Evolutionary conservation across 2,797 vertebrate genomes (phyloP).

Genomic region (Hapalemur alaotrensis): DNA sequence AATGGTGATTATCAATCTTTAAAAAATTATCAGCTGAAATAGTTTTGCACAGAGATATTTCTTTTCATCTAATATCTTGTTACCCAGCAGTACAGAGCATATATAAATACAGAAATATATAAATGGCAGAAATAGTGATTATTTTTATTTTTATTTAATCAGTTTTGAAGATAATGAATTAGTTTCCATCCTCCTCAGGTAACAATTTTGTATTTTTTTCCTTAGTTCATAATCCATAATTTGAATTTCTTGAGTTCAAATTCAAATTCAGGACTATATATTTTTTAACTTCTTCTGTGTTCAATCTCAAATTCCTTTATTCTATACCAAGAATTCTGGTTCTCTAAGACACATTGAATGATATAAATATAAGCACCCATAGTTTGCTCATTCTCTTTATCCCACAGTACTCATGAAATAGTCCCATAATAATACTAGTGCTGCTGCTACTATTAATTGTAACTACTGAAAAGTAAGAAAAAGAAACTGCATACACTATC

Average conservation of each 20-base stretch:
- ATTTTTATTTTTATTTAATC: background rate
- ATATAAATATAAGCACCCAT: background rate
- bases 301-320: background rate
- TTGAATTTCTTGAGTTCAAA: background rate
- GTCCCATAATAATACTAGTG: background rate
- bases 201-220: background rate
- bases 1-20: background rate
- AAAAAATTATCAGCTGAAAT: background rate
- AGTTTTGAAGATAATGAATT: background rate
- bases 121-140: background rate
- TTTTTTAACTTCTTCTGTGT: background rate
- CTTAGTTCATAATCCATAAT: background rate
- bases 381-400: background rate
- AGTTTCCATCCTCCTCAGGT: background rate
- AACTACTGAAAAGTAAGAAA: background rate
- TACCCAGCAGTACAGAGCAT: background rate
- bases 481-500: background rate
- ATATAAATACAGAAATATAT: background rate
- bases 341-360: background rate
- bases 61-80: background rate
- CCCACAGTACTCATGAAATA: background rate
- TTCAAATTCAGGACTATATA: background rate
- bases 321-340: background rate
- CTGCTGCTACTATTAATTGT: background rate
- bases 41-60: background rate